Conservation (phyloP, 2,113 vertebrate genomes). For the Mastomys natalensis region DNA sequence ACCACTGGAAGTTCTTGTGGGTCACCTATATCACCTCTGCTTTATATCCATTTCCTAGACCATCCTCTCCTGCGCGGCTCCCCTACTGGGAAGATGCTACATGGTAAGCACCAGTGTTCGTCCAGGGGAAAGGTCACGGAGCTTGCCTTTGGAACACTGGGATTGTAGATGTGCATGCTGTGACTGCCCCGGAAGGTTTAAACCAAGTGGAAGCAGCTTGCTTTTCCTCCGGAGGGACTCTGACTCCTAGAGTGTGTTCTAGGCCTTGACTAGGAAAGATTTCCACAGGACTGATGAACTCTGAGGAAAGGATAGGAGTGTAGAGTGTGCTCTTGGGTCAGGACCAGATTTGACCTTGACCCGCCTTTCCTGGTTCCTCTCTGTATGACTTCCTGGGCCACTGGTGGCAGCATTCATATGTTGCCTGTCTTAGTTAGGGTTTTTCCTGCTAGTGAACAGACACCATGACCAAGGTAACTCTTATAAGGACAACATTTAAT, state of each 20-base stretch:
- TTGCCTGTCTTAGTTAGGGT: too few relatives aligned
- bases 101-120: neutral
- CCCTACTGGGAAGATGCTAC: neutral
- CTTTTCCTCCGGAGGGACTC: neutral
- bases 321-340: neutral
- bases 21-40: neutral
- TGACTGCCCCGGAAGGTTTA: neutral
- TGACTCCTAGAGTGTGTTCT: neutral
- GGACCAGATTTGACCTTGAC: neutral
- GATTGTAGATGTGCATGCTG: neutral
- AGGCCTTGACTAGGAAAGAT: neutral
- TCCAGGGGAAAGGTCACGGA: too few relatives aligned
- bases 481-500: too few relatives aligned
- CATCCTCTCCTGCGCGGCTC: neutral
- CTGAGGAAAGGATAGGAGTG: neutral
- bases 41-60: neutral
- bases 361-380: neutral
- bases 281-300: neutral
- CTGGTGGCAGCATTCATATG: neutral
- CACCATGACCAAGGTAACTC: too few relatives aligned
- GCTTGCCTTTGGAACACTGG: neutral
- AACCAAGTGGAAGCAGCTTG: neutral
- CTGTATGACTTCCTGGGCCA: too few relatives aligned
- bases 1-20: fast-evolving
- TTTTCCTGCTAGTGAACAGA: too few relatives aligned